Base-by-base conservation (phyloP, 2,797 vertebrate species). In the Forpus xanthops region DNA sequence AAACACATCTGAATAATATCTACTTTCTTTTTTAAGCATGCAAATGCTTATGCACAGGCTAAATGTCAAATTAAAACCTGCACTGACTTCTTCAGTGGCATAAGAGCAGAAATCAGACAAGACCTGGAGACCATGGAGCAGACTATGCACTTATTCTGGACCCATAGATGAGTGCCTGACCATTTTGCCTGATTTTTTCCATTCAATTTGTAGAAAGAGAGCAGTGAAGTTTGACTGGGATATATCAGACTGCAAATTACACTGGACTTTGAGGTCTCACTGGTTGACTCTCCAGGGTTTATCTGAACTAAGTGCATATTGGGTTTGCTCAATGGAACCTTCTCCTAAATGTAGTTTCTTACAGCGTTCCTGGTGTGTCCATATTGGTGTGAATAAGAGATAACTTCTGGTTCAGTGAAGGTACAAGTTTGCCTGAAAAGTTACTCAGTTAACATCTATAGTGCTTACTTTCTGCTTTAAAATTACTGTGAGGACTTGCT, bases 321-420 rank as follows among this genome's bases (percentile, higher is more conserved):
- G 89, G 53, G 71, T 90, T 95, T 94, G 89, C 91, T 95, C 94
- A 76, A 17, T 79, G 92, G 89, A 91, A 95, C 79, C 80, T 88
- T 68, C 79, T 83, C 72, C 89, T 95, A 95, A 96, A 84, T 93
- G 93, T 21, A 89, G 89, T 49, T 93, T 86, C 80, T 91, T 87
- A 73, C 4, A 0, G n/a, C 60, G 80, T 92, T 96, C 87, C 94
- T 94, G 85, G 90, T 96, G 93, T 91, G 94, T 91, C 95, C 93
- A 95, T 90, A 91, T 14, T 28, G 60, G 89, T 93, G 94, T 96
- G 90, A 96, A 96, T 95, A 96, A 95, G 93, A 82, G 77, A 79
- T 85, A 90, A 88, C 64, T 95, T 95, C 93, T 73, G 91, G 85
- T 94, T 96, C 96, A 96, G 55, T 87, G 95, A 64, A 94, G 87